Conservation (phyloP, 1,140 invertebrate genomes). For the Drosophila punjabiensis region DNA sequence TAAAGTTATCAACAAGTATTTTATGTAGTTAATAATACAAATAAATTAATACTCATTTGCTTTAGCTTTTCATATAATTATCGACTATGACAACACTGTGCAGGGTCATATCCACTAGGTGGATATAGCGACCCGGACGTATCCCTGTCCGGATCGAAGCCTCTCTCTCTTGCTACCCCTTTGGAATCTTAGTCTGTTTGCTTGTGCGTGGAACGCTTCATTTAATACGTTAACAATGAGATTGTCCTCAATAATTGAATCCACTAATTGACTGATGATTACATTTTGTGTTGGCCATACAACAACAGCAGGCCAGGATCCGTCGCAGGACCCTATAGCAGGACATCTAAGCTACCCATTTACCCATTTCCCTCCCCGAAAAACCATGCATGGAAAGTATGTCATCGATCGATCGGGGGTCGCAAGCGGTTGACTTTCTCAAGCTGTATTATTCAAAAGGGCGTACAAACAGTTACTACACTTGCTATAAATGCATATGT, state of each 20-base stretch:
- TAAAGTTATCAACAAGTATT: background rate
- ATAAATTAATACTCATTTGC: background rate
- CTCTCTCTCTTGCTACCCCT: background rate
- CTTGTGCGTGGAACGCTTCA: constrained; percentile 80
- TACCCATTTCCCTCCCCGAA: background rate
- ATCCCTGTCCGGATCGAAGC: constrained; percentile 15
- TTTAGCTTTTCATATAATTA: background rate
- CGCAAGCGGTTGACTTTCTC: constrained; percentile 77
- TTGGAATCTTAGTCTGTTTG: constrained; percentile 60
- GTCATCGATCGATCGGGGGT: constrained; percentile 69
- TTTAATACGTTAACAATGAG: constrained; percentile 84
- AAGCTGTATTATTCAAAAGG: constrained; percentile 77
- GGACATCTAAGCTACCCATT: constrained; percentile 3
- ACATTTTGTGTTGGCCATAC: constrained; percentile 79
- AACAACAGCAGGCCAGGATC: constrained; percentile 55
- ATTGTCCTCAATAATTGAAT: constrained; percentile 84
- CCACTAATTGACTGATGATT: constrained; percentile 84
- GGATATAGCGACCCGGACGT: background rate
- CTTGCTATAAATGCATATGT: constrained; percentile 19
- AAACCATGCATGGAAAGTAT: constrained; percentile 59
- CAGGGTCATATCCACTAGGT: constrained; percentile 12
- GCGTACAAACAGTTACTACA: constrained; percentile 44
- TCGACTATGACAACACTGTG: constrained; percentile 12
- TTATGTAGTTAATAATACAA: background rate
- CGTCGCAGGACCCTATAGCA: background rate